phyloP scores from a whole-genome alignment of 2,113 vertebrate genomes.

The Oceanites oceanicus region DNA sequence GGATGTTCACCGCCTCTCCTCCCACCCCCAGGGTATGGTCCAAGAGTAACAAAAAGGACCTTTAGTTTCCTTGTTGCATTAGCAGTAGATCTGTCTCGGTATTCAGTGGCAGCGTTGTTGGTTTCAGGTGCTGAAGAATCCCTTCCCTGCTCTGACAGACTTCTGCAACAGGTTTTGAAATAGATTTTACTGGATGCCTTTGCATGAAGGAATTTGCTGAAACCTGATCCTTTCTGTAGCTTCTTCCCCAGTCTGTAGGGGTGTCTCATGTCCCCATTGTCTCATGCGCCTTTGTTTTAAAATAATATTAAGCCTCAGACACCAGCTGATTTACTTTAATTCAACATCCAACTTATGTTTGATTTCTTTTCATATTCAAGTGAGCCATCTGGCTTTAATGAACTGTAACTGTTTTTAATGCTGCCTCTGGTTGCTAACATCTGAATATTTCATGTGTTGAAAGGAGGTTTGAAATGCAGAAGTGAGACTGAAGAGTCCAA shows the following conservation, averaged over 20 bases:
- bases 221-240: not conserved
- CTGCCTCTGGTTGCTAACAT: conserved; percentile 63
- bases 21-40: fast-evolving
- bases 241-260: not conserved
- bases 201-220: not conserved
- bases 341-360: conserved; percentile 57
- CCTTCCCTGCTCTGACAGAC: not conserved
- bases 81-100: not conserved
- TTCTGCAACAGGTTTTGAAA: not conserved
- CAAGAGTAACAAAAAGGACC: not conserved
- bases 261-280: not conserved
- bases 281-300: not conserved
- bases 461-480: conserved; percentile 54
- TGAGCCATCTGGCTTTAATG: conserved; percentile 68
- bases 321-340: conserved; percentile 59
- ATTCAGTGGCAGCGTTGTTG: not conserved
- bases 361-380: conserved; percentile 67
- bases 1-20: not conserved
- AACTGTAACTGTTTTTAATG: conserved; percentile 67
- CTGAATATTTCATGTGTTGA: conserved; percentile 56
- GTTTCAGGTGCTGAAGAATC: not conserved
- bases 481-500: conserved; percentile 26
- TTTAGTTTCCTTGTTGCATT: not conserved
- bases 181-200: not conserved
- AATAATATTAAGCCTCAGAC: conserved; percentile 44